These are phyloP conservation scores for Clupea harengus DNA, from an alignment of 2,113 vertebrate genomes.

Conservation along the genomic window DNA sequence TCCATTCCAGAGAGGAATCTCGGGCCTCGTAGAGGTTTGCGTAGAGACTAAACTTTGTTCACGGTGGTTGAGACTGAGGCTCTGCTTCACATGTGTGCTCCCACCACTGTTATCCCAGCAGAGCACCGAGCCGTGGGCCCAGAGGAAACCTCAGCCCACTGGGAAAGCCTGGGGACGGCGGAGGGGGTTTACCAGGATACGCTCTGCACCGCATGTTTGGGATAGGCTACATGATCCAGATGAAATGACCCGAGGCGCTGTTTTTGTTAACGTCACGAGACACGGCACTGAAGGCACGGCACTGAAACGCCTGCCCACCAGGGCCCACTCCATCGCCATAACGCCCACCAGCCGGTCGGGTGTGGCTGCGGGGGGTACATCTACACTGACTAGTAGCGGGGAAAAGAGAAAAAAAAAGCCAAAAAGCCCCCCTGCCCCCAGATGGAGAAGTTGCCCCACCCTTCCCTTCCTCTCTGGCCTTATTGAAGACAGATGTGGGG, in stretches of 20 bases:
- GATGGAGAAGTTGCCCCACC: neutral
- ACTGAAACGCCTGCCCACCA: neutral
- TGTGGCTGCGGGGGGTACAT: neutral
- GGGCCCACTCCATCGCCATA: neutral
- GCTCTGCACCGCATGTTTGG: neutral
- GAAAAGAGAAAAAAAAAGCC: neutral
- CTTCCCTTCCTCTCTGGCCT: neutral
- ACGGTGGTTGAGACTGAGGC: neutral
- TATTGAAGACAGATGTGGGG: conserved; percentile 39
- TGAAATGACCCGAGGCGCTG: neutral
- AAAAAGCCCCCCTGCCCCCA: neutral
- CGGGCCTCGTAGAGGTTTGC: no score
- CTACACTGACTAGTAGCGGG: neutral
- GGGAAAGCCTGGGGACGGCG: neutral
- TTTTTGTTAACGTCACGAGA: neutral
- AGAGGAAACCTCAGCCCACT: neutral
- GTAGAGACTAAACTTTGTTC: neutral
- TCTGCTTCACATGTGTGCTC: neutral
- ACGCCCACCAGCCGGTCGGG: neutral
- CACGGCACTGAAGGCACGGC: neutral
- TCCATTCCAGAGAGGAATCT: no score
- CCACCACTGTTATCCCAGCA: no score
- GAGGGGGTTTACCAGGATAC: neutral
- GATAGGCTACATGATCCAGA: neutral
- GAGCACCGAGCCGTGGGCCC: no score